Conservation (phyloP, 2,888 invertebrate genomes). For the Polydrusus pterygomalis region DNA sequence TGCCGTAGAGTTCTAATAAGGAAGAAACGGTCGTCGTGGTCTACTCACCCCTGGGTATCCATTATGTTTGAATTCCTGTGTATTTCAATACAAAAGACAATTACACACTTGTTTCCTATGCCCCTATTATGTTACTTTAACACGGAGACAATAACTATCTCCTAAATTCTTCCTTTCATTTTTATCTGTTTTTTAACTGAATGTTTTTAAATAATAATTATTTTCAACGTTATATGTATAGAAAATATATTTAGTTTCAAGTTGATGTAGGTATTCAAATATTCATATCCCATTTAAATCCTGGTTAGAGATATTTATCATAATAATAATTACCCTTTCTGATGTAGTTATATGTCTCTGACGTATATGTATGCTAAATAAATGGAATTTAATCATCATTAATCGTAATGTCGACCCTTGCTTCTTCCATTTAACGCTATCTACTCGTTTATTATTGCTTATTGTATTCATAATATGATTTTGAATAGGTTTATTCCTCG, state of each 20-base stretch:
- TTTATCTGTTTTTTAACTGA: not conserved
- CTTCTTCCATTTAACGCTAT: not conserved
- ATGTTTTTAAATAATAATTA: not conserved
- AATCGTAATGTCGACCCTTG: not conserved
- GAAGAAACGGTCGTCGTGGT: no score
- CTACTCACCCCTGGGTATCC: no score
- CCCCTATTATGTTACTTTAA: no score
- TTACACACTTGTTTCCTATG: no score
- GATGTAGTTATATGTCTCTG: not conserved
- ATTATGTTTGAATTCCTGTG: no score
- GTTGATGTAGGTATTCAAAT: not conserved
- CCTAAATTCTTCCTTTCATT: no score
- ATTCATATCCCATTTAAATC: not conserved
- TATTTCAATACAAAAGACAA: no score
- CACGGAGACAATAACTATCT: no score
- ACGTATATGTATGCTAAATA: not conserved
- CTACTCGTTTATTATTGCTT: not conserved
- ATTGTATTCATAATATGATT: not conserved
- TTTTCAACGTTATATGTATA: not conserved
- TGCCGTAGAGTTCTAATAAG: no score
- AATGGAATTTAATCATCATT: slow-evolving; percentile 2
- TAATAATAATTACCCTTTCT: not conserved
- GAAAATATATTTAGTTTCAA: not conserved
- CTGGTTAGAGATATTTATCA: not conserved
- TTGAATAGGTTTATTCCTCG: not conserved